Evolutionary conservation across 2,113 vertebrate genomes (phyloP).

Genomic region (Heterotilapia buettikoferi): DNA sequence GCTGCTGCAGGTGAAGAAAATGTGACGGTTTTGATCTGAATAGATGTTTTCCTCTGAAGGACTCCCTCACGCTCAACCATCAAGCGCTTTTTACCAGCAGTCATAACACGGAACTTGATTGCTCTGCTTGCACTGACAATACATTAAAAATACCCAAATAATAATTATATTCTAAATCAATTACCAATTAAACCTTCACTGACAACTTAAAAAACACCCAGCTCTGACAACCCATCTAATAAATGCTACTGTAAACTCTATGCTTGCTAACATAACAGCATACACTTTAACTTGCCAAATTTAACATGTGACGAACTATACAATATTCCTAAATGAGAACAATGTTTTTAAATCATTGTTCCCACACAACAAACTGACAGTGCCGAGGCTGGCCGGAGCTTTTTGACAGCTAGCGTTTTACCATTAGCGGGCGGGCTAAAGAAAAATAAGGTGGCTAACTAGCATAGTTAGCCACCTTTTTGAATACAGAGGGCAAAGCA

Average conservation of each 20-base stretch:
- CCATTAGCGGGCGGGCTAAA: constrained; percentile 33
- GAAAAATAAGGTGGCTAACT: constrained; percentile 12
- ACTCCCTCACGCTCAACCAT: neutral
- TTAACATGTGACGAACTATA: neutral
- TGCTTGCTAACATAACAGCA: neutral
- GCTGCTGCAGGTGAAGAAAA: neutral
- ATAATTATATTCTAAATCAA: neutral
- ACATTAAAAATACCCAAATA: neutral
- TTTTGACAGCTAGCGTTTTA: constrained; percentile 46
- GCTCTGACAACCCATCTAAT: neutral
- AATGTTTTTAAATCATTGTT: neutral
- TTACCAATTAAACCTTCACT: neutral
- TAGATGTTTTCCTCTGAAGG: neutral
- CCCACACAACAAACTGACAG: neutral
- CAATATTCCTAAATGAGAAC: neutral
- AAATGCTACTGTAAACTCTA: neutral
- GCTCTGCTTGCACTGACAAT: neutral
- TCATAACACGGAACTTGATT: no score
- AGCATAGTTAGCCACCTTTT: neutral
- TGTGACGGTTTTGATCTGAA: neutral
- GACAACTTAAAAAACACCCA: neutral
- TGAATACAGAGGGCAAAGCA: neutral
- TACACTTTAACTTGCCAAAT: neutral
- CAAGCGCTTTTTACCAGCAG: neutral
- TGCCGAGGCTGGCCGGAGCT: neutral